Percentiles rank a stretch among this genome's conserved stretches.
Conservation (phyloP, 2,113 vertebrate species). For the Paraplagusia blochii region DNA sequence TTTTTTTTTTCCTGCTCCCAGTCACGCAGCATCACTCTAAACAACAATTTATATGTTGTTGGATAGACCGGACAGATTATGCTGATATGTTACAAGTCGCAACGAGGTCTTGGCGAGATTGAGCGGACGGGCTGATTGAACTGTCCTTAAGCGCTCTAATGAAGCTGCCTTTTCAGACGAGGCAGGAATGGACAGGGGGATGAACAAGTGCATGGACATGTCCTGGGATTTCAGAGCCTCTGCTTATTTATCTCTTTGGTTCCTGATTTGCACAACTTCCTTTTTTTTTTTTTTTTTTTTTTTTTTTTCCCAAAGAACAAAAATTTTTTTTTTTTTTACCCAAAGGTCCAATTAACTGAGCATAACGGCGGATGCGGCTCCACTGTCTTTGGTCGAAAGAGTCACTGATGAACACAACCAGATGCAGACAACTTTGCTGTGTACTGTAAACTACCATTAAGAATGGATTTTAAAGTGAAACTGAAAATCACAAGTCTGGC, state of each 20-base stretch:
- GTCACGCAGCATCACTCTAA: conserved; percentile 72
- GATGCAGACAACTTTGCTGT: conserved; percentile 43
- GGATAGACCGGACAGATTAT: conserved; percentile 50
- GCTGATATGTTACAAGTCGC: conserved; percentile 60
- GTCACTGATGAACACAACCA: conserved; percentile 55
- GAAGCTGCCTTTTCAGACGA: conserved; percentile 61
- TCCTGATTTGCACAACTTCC: conserved; percentile 66
- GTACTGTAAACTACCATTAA: conserved; percentile 51
- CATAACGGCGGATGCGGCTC: conserved; percentile 59
- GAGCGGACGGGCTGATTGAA: conserved; percentile 54
- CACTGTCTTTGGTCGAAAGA: conserved; percentile 43
- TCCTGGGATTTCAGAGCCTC: conserved; percentile 50
- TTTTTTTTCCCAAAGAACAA: too few relatives aligned
- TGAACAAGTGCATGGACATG: conserved; percentile 36
- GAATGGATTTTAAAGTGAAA: conserved; percentile 50
- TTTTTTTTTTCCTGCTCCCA: too few relatives aligned
- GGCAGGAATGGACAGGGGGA: conserved; percentile 37
- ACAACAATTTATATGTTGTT: conserved; percentile 67
- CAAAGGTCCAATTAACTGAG: conserved; percentile 72
- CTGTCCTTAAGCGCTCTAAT: conserved; percentile 60
- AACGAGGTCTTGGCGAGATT: conserved; percentile 55
- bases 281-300: too few relatives aligned
- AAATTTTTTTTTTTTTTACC: too few relatives aligned
- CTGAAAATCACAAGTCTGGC: conserved; percentile 51
- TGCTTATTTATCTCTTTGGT: conserved; percentile 71